Base-by-base conservation (phyloP, 1,140 invertebrate species). In the Reticulitermes speratus region DNA sequence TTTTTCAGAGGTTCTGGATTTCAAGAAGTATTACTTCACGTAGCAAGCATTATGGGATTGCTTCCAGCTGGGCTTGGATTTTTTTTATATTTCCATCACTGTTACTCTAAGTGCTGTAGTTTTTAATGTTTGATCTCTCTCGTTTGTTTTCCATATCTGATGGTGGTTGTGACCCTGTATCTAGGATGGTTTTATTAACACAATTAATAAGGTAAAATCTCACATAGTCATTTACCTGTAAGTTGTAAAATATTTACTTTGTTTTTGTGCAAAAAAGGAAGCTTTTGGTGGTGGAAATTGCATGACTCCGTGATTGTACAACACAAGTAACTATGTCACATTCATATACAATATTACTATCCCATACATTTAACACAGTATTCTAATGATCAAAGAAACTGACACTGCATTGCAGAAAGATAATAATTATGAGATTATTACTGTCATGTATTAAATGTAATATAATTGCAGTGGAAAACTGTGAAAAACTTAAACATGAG, bases 151-250 rank as follows among this genome's bases (percentile, higher is more conserved):
- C 87, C 84, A 86, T 83, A 86, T 87, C 84, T 87, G 87, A 88
- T 87, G 87, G 87, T 88, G 87, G 84, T 87, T 87, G 83, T 86
- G 75, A 82, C 84, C 75, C 75, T 87, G 65, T 88, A 44, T 87
- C 69, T 93, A 95, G 94, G 94, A 95, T 90, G 94, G 94, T 93
- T 94, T 94, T 92, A 94, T 95, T 91, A 94, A 94, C 92, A 93
- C 93, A 91, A 93, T 93, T 92, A 94, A 93, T 88, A 95, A 95
- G 94, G 94, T 95, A 94, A 94, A 88, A 88, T 84, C 84, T 82
- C 59, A 81, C 45, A 25, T 69, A 44, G 21, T 84, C 44, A 82
- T 82, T n/a, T 85, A 44, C 52, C 65, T 75, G 25, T 75, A 75
- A 75, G 65, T 75, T 69, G 84, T 55, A 82, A 21, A 32, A 81